Evolutionary conservation across 1,140 invertebrate genomes (phyloP).

Genomic region (Macrotrachela quadricornifera): DNA sequence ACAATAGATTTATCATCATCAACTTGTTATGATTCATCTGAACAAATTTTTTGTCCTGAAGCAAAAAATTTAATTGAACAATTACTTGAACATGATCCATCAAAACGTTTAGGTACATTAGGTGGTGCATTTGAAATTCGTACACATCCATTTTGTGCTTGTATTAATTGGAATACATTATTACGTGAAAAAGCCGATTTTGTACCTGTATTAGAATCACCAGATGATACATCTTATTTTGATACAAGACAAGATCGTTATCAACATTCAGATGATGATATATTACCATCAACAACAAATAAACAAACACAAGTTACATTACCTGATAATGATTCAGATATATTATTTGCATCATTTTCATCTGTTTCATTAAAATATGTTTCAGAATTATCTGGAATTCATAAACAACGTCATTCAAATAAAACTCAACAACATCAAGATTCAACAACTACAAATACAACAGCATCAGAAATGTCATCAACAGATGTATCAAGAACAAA

Average conservation of each 20-base stretch:
- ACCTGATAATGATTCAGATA: too few species aligned
- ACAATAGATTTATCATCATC: not conserved
- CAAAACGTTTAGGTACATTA: constrained; percentile 67
- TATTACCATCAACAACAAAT: too few species aligned
- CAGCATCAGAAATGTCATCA: too few species aligned
- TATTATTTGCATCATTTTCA: too few species aligned
- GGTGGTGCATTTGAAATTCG: constrained; percentile 83
- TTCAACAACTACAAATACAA: too few species aligned
- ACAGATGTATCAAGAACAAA: too few species aligned
- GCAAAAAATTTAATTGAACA: constrained; percentile 72
- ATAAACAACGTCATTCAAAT: too few species aligned
- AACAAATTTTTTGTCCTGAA: constrained; percentile 58
- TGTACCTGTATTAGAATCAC: constrained; percentile 84
- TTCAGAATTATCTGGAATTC: too few species aligned
- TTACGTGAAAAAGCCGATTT: constrained; percentile 92
- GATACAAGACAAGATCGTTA: constrained; percentile 5
- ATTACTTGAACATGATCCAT: constrained; percentile 68
- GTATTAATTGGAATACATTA: constrained; percentile 83
- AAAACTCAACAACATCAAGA: too few species aligned
- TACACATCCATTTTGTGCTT: constrained; percentile 75
- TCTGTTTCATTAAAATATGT: too few species aligned
- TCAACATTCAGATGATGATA: not conserved
- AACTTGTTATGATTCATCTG: not conserved
- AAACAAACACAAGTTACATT: too few species aligned
- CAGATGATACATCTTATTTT: constrained; percentile 98